These are phyloP conservation scores for Caretta caretta DNA, from an alignment of 2,113 vertebrate species.

Conservation along the genomic window DNA sequence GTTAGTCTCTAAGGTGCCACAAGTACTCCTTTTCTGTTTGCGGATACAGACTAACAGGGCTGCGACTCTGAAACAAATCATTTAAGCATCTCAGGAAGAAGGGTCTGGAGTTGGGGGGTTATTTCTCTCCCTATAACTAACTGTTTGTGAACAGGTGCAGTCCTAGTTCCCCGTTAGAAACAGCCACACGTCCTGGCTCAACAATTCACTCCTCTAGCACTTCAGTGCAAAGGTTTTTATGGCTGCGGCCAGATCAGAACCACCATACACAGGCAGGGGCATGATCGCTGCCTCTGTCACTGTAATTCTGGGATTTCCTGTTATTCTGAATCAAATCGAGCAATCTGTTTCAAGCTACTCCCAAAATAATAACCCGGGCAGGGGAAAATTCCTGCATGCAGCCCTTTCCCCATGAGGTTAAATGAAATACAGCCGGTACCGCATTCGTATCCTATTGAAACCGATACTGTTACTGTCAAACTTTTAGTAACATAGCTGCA, in stretches of 20 bases:
- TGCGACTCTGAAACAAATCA: no score
- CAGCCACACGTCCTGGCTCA: background rate
- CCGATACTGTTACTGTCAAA: background rate
- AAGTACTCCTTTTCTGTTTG: no score
- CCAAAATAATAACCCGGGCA: background rate
- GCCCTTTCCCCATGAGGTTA: background rate
- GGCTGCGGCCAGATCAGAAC: background rate
- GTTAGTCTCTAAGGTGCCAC: no score
- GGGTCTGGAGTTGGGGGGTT: no score
- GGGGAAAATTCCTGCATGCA: background rate
- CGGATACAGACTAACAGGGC: no score
- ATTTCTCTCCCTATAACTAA: background rate
- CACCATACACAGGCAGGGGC: background rate
- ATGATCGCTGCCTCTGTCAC: background rate
- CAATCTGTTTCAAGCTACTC: background rate
- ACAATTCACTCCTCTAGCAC: background rate
- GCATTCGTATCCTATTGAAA: no score
- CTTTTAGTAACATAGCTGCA: background rate
- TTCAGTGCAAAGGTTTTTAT: background rate
- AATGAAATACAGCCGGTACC: background rate
- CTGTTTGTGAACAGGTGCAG: no score
- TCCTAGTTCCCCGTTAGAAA: background rate
- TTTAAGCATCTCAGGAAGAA: background rate
- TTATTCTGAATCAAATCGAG: background rate
- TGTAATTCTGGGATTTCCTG: slow-evolving; percentile 10